Percentiles rank a stretch among this genome's conserved stretches.
phyloP scores from a whole-genome alignment of 92 coral and sea anemone species.

The Phenganax marumi region DNA sequence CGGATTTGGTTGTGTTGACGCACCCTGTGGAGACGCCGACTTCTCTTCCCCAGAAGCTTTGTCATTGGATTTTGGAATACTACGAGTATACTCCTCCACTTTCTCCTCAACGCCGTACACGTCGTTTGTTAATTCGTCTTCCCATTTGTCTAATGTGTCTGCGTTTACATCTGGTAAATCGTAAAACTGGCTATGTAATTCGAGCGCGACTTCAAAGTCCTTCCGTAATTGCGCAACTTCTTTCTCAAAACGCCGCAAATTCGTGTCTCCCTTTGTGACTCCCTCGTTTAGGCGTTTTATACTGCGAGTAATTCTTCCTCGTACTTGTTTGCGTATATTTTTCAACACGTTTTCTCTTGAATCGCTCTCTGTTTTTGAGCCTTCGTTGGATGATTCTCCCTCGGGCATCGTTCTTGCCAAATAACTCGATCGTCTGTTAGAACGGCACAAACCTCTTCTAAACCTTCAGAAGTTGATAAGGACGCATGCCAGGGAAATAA shows the following conservation, averaged over 20 bases:
- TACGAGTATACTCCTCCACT: conserved; percentile 13
- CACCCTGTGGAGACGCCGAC: not conserved
- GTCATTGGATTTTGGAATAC: not conserved
- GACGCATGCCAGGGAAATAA: too few relatives aligned
- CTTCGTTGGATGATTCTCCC: too few relatives aligned
- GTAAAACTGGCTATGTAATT: conserved; percentile 17
- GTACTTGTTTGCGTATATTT: conserved; percentile 26
- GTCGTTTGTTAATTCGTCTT: conserved; percentile 34
- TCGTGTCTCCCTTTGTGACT: not conserved
- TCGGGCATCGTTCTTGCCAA: not conserved
- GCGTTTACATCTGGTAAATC: not conserved
- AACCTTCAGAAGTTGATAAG: conserved; percentile 5
- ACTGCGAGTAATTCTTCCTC: conserved; percentile 35
- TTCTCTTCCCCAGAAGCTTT: not conserved
- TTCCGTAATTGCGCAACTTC: conserved; percentile 35
- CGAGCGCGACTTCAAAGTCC: too few relatives aligned
- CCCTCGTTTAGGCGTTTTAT: conserved; percentile 34
- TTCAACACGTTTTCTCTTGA: not conserved
- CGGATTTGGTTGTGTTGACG: not conserved
- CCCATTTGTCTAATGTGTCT: conserved; percentile 34
- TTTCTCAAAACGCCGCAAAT: conserved; percentile 18
- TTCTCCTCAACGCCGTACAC: conserved; percentile 40
- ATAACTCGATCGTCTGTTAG: not conserved
- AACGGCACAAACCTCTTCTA: not conserved
- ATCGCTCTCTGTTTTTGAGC: not conserved